Evolutionary conservation across 2,797 vertebrate genomes (phyloP).

Genomic region (Nyctibius grandis): DNA sequence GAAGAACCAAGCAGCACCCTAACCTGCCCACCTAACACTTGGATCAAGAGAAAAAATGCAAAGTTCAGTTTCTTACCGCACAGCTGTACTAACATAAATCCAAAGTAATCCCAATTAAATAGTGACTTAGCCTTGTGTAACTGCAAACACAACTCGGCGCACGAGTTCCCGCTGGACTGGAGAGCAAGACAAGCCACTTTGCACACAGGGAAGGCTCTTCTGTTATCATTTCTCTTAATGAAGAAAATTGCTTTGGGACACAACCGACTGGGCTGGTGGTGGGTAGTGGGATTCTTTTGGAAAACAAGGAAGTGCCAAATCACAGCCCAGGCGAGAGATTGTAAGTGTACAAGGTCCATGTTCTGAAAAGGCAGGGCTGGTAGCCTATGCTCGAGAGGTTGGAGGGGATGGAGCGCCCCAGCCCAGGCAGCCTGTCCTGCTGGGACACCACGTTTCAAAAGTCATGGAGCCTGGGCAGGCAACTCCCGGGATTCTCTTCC

Average conservation of each 20-base stretch:
- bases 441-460: fast-evolving
- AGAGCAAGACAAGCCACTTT: not conserved
- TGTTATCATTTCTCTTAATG: not conserved
- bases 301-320: not conserved
- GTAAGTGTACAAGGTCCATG: fast-evolving
- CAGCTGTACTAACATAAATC: not conserved
- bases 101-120: not conserved
- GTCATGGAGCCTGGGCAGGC: not conserved
- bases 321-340: fast-evolving
- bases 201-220: not conserved
- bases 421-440: not conserved
- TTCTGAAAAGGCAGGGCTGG: not conserved
- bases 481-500: not conserved
- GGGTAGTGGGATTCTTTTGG: not conserved
- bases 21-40: not conserved
- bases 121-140: not conserved
- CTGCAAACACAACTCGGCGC: fast-evolving
- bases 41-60: not conserved
- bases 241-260: not conserved
- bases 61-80: not conserved
- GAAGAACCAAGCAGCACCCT: not conserved
- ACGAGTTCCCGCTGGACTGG: not conserved
- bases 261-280: not conserved
- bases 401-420: not conserved
- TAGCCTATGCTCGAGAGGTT: not conserved